These are phyloP conservation scores for Cheilosia soror DNA, from an alignment of 2,888 invertebrate species.

Conservation along the genomic window DNA sequence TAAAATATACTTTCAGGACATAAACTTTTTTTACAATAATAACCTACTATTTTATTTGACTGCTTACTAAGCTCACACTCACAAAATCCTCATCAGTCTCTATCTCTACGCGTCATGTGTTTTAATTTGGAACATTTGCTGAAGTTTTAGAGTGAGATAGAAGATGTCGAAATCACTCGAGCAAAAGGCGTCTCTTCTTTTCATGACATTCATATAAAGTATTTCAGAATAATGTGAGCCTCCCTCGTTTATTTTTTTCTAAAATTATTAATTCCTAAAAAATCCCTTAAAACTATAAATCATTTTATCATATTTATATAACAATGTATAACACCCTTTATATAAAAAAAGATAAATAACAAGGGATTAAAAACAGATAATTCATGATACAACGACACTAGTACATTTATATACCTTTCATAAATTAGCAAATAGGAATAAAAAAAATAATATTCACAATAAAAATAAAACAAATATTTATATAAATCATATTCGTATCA, in stretches of 20 bases:
- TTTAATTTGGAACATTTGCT: no score
- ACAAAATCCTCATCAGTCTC: no score
- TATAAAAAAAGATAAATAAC: conserved; percentile 37
- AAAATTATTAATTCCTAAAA: not conserved
- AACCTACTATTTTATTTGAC: no score
- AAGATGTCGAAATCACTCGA: no score
- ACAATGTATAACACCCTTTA: conserved; percentile 20
- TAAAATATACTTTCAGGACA: no score
- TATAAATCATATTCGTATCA: conserved; percentile 25
- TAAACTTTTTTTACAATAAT: no score
- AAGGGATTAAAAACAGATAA: conserved; percentile 44
- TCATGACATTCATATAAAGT: no score
- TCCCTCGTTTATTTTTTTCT: not conserved
- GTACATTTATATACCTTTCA: conserved; percentile 75
- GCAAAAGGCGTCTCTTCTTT: no score
- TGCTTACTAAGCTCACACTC: no score
- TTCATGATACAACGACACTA: conserved; percentile 75
- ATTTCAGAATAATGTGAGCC: no score
- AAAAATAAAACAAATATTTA: conserved; percentile 35
- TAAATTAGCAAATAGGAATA: conserved; percentile 70
- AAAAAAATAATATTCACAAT: conserved; percentile 60
- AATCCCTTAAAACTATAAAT: not conserved
- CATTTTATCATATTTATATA: conserved; percentile 4
- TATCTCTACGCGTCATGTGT: no score
- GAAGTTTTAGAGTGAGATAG: no score